Evolutionary conservation across 2,113 vertebrate species (phyloP).

Genomic region (Macquaria ambigua): DNA sequence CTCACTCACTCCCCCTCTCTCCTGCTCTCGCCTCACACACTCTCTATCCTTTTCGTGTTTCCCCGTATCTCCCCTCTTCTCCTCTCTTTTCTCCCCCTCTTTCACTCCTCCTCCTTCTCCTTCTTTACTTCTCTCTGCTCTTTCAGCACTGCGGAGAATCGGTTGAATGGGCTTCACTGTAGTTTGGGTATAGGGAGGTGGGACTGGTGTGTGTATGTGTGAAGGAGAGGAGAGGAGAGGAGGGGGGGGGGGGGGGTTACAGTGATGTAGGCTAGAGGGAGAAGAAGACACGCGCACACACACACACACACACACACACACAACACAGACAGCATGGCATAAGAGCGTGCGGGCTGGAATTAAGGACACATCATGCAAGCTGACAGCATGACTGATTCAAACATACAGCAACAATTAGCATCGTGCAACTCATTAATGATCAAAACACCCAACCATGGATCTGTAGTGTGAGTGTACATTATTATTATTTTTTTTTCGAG

Average conservation of each 20-base stretch:
- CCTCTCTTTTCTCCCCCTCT: slow-evolving; percentile 42
- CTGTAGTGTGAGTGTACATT: neutral
- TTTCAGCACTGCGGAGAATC: slow-evolving; percentile 84
- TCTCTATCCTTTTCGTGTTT: slow-evolving; percentile 22
- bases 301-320: neutral
- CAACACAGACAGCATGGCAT: slow-evolving; percentile 38
- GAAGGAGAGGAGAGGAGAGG: neutral
- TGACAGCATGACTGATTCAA: slow-evolving; percentile 60
- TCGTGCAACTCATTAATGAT: slow-evolving; percentile 39
- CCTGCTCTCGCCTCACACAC: slow-evolving; percentile 53
- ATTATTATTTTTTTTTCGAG: too few species aligned
- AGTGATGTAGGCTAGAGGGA: slow-evolving; percentile 62
- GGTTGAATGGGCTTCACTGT: slow-evolving; percentile 74
- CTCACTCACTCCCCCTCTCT: slow-evolving; percentile 17
- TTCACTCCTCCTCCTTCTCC: slow-evolving; percentile 49
- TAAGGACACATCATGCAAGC: slow-evolving; percentile 54
- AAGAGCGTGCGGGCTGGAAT: slow-evolving; percentile 33
- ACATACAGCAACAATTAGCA: slow-evolving; percentile 57
- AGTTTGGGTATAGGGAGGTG: slow-evolving; percentile 71
- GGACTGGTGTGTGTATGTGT: slow-evolving; percentile 45
- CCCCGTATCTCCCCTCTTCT: slow-evolving; percentile 43
- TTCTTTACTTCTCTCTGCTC: slow-evolving; percentile 69
- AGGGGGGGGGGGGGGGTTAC: slow-evolving; percentile 7
- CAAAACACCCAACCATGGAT: slow-evolving; percentile 18
- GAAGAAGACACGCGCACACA: slow-evolving; percentile 39